Base-by-base conservation (phyloP, 2,113 vertebrate species). In the Salvelinus namaycush region DNA sequence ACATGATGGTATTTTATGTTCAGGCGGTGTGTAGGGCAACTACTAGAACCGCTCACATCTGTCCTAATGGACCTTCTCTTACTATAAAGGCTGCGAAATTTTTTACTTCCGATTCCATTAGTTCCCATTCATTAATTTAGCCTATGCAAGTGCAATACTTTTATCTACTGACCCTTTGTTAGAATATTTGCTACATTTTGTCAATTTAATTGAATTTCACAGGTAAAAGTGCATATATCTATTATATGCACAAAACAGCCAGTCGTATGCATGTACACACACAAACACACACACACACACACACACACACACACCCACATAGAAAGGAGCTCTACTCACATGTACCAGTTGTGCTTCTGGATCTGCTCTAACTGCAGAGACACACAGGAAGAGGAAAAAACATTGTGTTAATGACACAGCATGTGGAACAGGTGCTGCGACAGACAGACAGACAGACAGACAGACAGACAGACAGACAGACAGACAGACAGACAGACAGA, bases 311-410 rank as follows among this genome's bases (percentile, higher is more conserved):
- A 44, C 1, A n/a, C n/a, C n/a, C n/a, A 54, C 49, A 75, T 14
- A 64, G n/a, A 44, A 72, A 74, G 66, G 57, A 74, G 62, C 54
- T 70, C 79, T 96, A 99, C 98, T 99, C 90, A 99, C 97, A 98
- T 96, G 91, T 99, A 99, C 98, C 97, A 99, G 82, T 93, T 96
- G 91, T 99, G 98, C 94, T 98, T 99, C 95, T 99, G 98, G 94
- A 99, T 98, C 94, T 97, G 96, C 93, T 99, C 98, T 91, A 99
- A 93, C 98, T 99, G 96, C 77, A 93, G 93, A 83, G 80, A 18
- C 91, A 90, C 76, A 51, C n/a, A 76, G 78, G 73, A 70, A 62
- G 18, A 80, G 62, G 16, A 44, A 73, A 26, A 65, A 1, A 54
- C 14, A 54, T 54, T 54, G 12, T 54, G 49, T 54, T 13, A 54